phyloP scores from a whole-genome alignment of 2,888 invertebrate species.

The Altica lythri region DNA sequence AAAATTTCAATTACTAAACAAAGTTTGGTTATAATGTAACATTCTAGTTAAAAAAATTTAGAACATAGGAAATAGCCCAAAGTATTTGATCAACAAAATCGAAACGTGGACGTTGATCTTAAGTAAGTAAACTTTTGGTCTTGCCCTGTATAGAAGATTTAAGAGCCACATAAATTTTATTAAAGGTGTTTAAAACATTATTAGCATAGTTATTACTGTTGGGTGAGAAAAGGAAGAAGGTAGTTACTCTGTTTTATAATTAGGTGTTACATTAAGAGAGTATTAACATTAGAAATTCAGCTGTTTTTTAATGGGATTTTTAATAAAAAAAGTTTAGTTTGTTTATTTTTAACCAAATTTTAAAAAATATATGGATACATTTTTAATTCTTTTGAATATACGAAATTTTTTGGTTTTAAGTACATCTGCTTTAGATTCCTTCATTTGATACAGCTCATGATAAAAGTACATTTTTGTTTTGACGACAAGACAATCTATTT shows the following conservation, averaged over 20 bases:
- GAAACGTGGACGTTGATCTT: background rate
- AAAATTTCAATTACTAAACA: no score
- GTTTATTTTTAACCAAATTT: background rate
- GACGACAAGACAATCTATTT: slow-evolving; percentile 10
- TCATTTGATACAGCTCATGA: no score
- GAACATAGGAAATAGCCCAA: no score
- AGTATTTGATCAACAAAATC: no score
- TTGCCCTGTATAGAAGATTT: no score
- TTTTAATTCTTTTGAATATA: no score
- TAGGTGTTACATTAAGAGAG: slow-evolving; percentile 6
- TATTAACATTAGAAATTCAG: background rate
- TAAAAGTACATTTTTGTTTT: no score
- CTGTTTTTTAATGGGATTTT: background rate
- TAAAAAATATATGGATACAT: no score
- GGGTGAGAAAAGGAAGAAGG: slow-evolving; percentile 19
- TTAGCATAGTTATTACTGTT: slow-evolving; percentile 20
- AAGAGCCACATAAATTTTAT: slow-evolving; percentile 14
- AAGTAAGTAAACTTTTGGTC: background rate
- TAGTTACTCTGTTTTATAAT: slow-evolving; percentile 5
- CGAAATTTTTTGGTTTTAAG: no score
- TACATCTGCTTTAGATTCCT: no score
- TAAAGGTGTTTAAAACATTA: slow-evolving; percentile 12
- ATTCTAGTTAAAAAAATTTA: no score
- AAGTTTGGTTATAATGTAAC: no score
- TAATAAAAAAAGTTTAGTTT: background rate